Base-by-base conservation (phyloP, 2,888 invertebrate genomes). In the Tetranychus truncatus region DNA sequence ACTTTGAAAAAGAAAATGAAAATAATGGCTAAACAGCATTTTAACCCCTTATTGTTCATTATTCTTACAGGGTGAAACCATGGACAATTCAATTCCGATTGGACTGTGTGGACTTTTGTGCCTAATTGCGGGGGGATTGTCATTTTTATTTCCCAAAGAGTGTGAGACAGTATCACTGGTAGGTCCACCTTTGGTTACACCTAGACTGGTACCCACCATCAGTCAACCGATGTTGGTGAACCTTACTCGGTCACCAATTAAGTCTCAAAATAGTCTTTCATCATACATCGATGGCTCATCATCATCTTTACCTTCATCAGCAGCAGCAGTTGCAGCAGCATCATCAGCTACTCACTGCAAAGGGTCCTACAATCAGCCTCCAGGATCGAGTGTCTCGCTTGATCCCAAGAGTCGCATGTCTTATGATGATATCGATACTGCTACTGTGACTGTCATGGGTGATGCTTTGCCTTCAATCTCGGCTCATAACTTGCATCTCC, bases 51-150 rank as follows among this genome's bases (percentile, higher is more conserved):
- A 34, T 67, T 69, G 6, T 69, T 21, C 21, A 6, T 24, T 11
- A 20, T 24, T 11, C 34, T 4, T 5, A 6, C 75, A 77, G 77
- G 77, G 76, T 71, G 72, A 74, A 11, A 76, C 77, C 18, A 75
- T 69, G 6, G 74, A 71, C 20, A 75, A 74, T 9, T 75, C 76
- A 34, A 75, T 78, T 24, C 77, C 77, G 0, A 73, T 78, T 15
- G 77, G 77, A n/a, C 24, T 78, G 11, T 77, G 77, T 65, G 79
- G 79, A 21, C 72, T 74, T 67, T 69, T 78, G 45, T 72, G 76
- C 1, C 9, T 79, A 4, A 74, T 77, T 18, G 77, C 75, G 7
- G 78, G 78, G 6, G 75, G 74, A 6, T 74, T 79, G 21, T 76
- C 79, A 6, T 66, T 76, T 18, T 75, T 78, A 21, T 74, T 78